These are phyloP conservation scores for Leptosomus discolor DNA, from an alignment of 2,113 vertebrate species.

Conservation along the genomic window DNA sequence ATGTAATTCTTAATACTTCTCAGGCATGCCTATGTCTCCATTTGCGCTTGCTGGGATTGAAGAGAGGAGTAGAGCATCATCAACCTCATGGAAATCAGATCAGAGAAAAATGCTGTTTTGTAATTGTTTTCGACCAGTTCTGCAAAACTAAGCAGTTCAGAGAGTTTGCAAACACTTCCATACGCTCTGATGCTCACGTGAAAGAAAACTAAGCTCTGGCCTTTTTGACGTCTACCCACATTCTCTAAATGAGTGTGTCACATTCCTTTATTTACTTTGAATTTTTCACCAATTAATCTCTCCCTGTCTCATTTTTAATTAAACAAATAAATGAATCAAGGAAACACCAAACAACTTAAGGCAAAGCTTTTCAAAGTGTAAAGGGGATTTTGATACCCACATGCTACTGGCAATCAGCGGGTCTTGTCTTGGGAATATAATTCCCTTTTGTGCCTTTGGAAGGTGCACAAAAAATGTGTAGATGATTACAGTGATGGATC, in stretches of 20 bases:
- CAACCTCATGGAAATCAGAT: not conserved
- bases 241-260: not conserved
- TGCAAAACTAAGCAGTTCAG: not conserved
- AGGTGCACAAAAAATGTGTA: not conserved
- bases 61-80: not conserved
- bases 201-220: not conserved
- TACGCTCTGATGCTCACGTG: not conserved
- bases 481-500: not conserved
- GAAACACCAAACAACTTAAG: not conserved
- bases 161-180: not conserved
- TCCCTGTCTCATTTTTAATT: not conserved
- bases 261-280: not conserved
- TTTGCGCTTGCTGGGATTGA: not conserved
- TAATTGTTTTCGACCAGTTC: not conserved
- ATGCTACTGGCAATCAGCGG: not conserved
- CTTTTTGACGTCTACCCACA: not conserved
- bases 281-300: not conserved
- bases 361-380: not conserved
- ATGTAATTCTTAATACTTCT: not conserved
- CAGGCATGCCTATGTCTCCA: not conserved
- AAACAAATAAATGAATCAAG: not conserved
- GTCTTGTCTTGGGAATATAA: not conserved
- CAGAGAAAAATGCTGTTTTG: constrained; percentile 14
- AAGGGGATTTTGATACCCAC: not conserved
- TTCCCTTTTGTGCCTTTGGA: not conserved